Evolutionary conservation across 35 echinoderm and acorn worm genomes (phyloP), one percentile per base, ranked within the genome.

Genomic region (Ophioderma brevispina): DNA sequence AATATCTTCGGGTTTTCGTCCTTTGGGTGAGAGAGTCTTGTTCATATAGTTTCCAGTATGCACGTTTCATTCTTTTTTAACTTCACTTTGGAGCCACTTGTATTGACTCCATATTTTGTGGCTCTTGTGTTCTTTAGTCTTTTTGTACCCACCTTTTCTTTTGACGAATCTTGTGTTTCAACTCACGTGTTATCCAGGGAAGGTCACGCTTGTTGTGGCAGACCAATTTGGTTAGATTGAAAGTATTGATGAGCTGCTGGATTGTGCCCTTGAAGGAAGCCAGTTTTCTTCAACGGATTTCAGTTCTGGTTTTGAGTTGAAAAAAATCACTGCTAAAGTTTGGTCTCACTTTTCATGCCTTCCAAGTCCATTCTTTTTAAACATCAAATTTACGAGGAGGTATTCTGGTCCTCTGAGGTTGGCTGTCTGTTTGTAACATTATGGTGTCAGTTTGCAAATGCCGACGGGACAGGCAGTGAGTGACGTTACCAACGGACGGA

Each of bases 1-100:
- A 79, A 79, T 31, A 80, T 89, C 87, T 85, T 52, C 11, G 13
- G 83, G 34, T 85, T 85, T 37, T 85, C 82, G 35, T 89, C 87
- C 77, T 81, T 78, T 89, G 11, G 87, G 77, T 35, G 77, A 49
- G 37, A 89, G 77, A 2, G 64, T 79, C 0, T 31, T 36, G 55
- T 89, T 89, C 8, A 89, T 81, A 33, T 89, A 89, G 49, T 89
- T 41, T n/a, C 34, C 78, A 37, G 77, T 89, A 64, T 40, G 87
- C 49, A 30, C 37, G 43, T 34, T 36, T n/a, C 76, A 81, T 80
- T 56, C 49, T 25, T 89, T 77, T 36, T 89, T 77, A 35, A 35
- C 42, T 19, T 80, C 38, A 23, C 81, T 89, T 37, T 89, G 87
- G 8, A 81, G 25, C 34, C 40, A 40, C 77, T 81, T 89, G 78